Conservation (phyloP, 2,113 vertebrate species). For the Ctenomys sociabilis region DNA sequence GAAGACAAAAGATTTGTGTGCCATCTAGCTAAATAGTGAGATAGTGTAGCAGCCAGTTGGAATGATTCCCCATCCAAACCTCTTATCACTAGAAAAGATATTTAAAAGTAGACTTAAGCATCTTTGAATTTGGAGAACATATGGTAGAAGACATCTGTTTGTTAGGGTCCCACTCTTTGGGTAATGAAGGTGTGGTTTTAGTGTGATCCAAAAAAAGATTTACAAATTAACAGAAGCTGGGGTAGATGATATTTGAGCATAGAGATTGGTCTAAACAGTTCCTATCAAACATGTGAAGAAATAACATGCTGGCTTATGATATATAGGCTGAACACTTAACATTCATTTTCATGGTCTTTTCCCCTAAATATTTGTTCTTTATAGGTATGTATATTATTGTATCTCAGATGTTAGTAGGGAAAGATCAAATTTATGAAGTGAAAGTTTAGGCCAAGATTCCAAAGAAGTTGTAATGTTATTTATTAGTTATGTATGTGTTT, state of each 20-base stretch:
- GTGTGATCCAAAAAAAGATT: background rate
- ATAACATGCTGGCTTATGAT: background rate
- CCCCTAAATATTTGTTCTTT: background rate
- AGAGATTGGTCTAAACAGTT: constrained; percentile 1
- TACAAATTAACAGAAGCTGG: background rate
- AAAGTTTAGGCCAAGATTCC: constrained; percentile 21
- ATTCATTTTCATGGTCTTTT: background rate
- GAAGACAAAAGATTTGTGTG: background rate
- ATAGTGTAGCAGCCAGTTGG: background rate
- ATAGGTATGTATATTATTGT: background rate
- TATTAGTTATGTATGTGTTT: background rate
- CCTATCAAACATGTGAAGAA: constrained; percentile 9
- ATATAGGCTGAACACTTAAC: background rate
- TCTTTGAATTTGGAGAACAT: constrained; percentile 47
- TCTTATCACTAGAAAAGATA: background rate
- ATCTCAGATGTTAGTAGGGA: background rate
- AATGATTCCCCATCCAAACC: background rate
- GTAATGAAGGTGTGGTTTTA: constrained; percentile 26
- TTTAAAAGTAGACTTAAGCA: background rate
- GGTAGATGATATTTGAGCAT: background rate
- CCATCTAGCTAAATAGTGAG: background rate
- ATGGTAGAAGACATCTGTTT: background rate
- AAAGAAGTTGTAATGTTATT: background rate
- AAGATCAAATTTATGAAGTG: background rate
- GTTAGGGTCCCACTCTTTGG: background rate